Evolutionary conservation across 2,888 invertebrate species (phyloP), one percentile per base, ranked within the genome.

Genomic region (Dromius quadrimaculatus): DNA sequence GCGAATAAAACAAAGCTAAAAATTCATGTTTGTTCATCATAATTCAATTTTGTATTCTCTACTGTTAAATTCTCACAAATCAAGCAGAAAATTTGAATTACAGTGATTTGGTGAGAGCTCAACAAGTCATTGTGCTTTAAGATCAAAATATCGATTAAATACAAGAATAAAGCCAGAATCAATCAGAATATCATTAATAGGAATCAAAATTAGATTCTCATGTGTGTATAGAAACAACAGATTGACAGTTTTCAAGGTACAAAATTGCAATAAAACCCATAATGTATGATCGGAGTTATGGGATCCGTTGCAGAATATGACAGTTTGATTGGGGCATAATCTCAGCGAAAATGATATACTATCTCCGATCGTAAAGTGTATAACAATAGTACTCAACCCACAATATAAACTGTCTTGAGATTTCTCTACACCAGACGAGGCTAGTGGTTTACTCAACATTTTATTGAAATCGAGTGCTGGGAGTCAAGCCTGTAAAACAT

Each of bases 251-350:
- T 63, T 34, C 34, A 47, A 13, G 61, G 28, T 13, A 50, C 47
- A 64, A 61, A 61, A 65, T 65, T 36, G 65, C 50, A 65, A 65
- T 65, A 65, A 65, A 65, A 65, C 9, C 47, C 32, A 50, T 34
- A 47, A 36, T 50, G 65, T 65, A 65, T 34, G 65, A 47, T 65
- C 22, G 19, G 34, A 65, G 65, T 65, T 65, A 65, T 65, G 45
- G 65, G 65, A 34, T 65, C 50, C 50, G 65, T 65, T 45, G 32
- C 34, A 50, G 32, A 47, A 47, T 65, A 50, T 65, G 65, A 65
- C 65, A 65, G 50, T 65, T 65, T 65, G 65, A 65, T 65, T 65
- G 65, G 65, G 36, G 65, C 50, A 65, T 65, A 65, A 65, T 65
- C 65, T 47, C 32, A 65, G 65, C 19, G 65, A 65, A 65, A 65